Evolutionary conservation across 2,888 invertebrate genomes (phyloP).

Genomic region (Osedax fenrisi): DNA sequence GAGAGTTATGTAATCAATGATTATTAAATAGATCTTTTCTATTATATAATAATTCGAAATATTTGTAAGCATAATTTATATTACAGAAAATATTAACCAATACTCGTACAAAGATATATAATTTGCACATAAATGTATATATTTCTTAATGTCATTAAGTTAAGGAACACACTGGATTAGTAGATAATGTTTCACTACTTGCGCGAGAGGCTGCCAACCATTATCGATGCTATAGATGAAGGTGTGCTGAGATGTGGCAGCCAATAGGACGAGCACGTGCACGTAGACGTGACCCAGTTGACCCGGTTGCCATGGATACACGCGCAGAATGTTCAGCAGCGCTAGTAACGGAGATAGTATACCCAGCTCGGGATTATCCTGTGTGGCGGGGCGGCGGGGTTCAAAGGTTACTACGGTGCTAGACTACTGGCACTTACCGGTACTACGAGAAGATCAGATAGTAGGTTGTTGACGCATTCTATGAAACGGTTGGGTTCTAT

Average conservation of each 20-base stretch:
- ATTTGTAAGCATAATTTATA: too few relatives aligned
- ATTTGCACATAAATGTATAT: too few relatives aligned
- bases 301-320: slow-evolving; percentile 53
- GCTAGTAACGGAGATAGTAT: slow-evolving; percentile 69
- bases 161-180: too few relatives aligned
- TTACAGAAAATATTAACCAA: too few relatives aligned
- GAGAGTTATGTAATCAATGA: too few relatives aligned
- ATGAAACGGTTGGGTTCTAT: slow-evolving; percentile 58
- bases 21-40: too few relatives aligned
- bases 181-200: too few relatives aligned
- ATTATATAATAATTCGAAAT: too few relatives aligned
- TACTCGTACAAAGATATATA: too few relatives aligned
- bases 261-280: slow-evolving; percentile 66
- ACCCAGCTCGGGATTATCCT: slow-evolving; percentile 79
- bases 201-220: too few relatives aligned
- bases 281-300: slow-evolving; percentile 63
- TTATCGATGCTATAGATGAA: slow-evolving; percentile 76
- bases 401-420: too few relatives aligned
- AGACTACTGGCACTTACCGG: slow-evolving; percentile 59
- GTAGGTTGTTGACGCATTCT: slow-evolving; percentile 58
- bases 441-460: slow-evolving; percentile 69
- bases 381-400: slow-evolving; percentile 37
- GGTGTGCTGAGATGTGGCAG: slow-evolving; percentile 66
- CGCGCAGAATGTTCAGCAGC: slow-evolving; percentile 65
- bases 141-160: too few relatives aligned